Conservation (phyloP, 2,888 invertebrate species). For the Lepeophtheirus nordmannii region DNA sequence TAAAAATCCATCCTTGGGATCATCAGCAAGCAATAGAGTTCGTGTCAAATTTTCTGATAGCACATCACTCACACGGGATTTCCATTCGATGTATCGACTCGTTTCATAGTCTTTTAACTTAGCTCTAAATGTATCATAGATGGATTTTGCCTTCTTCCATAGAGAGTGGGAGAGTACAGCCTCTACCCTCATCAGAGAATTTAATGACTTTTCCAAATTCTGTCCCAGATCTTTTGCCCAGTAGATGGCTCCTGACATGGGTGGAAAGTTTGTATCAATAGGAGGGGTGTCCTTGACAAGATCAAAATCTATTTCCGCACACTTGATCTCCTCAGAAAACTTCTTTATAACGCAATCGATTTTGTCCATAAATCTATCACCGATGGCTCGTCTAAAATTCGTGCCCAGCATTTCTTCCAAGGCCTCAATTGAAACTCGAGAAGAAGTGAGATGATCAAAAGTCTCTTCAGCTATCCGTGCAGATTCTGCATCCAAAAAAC, state of each 20-base stretch:
- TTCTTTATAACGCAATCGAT: conserved; percentile 12
- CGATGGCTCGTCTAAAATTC: not conserved
- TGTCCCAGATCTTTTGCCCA: conserved; percentile 15
- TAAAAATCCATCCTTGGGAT: not conserved
- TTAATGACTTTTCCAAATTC: conserved; percentile 5
- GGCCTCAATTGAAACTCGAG: conserved; percentile 6
- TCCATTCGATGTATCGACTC: conserved; percentile 16
- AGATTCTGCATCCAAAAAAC: conserved; percentile 20
- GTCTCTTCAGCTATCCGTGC: conserved; percentile 11
- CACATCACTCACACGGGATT: conserved; percentile 19
- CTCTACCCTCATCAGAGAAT: not conserved
- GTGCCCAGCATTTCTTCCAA: not conserved
- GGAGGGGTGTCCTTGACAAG: not conserved
- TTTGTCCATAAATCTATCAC: conserved; percentile 4
- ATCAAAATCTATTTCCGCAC: conserved; percentile 2
- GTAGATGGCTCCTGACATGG: conserved; percentile 22
- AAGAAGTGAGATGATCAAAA: conserved; percentile 14
- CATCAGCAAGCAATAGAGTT: conserved; percentile 6
- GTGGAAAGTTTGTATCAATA: conserved; percentile 16
- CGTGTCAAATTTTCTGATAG: conserved; percentile 16
- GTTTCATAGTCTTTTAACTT: conserved; percentile 17
- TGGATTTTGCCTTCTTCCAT: not conserved
- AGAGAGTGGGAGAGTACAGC: not conserved
- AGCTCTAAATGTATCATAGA: conserved; percentile 10
- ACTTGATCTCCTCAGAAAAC: conserved; percentile 14